Evolutionary conservation across 2,797 vertebrate species (phyloP).

Genomic region (Neosilurus hyrtlii): DNA sequence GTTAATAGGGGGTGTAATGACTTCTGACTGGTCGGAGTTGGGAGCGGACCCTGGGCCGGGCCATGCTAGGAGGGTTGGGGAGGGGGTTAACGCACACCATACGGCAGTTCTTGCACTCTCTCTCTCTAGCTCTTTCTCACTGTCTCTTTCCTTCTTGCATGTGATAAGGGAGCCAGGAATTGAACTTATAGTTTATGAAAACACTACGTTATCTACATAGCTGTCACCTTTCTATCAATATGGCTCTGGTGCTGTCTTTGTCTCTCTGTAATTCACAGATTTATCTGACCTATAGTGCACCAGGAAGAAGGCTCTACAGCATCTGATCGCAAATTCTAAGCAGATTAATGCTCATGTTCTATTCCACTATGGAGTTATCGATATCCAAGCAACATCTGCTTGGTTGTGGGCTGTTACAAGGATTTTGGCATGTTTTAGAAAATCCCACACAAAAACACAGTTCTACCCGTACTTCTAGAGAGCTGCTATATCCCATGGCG

Average conservation of each 20-base stretch:
- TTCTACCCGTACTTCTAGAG: neutral
- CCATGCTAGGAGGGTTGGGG: slow-evolving; percentile 54
- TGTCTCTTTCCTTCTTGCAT: slow-evolving; percentile 27
- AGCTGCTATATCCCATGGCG: slow-evolving; percentile 6
- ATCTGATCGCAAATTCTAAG: neutral
- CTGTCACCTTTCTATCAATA: slow-evolving; percentile 49
- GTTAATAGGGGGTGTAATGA: slow-evolving; percentile 99
- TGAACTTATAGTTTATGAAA: slow-evolving; percentile 51
- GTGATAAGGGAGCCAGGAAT: slow-evolving; percentile 45
- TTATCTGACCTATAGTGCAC: slow-evolving; percentile 47
- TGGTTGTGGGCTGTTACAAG: neutral
- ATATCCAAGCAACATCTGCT: no score
- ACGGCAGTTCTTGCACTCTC: slow-evolving; percentile 42
- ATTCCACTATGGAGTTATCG: neutral
- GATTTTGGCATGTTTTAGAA: neutral
- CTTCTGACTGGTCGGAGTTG: slow-evolving; percentile 91
- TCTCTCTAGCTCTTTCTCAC: slow-evolving; percentile 45
- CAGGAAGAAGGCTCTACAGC: slow-evolving; percentile 27
- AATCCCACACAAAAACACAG: neutral
- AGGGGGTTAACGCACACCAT: slow-evolving; percentile 59
- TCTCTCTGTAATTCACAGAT: slow-evolving; percentile 44
- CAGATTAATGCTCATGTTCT: neutral
- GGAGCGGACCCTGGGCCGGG: slow-evolving; percentile 50
- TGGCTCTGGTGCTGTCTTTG: slow-evolving; percentile 35
- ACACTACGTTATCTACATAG: slow-evolving; percentile 31